Percentiles rank a stretch among this genome's conserved stretches.
These are phyloP conservation scores for Aplodontia rufa DNA, from an alignment of 2,113 vertebrate species.

Conservation along the genomic window DNA sequence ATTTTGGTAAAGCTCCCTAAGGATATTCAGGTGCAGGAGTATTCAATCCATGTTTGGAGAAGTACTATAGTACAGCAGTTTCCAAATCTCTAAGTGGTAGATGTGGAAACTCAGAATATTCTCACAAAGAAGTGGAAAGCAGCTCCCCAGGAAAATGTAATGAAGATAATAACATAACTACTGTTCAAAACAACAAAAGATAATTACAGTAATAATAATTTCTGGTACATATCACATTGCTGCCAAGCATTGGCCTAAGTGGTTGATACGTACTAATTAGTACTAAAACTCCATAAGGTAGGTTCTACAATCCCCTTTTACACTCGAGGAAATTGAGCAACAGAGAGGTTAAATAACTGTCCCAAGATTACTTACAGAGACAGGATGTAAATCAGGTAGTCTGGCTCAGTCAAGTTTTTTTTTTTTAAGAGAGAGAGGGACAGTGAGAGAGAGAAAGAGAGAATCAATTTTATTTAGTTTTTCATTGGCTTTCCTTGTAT, in stretches of 20 bases:
- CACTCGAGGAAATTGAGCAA: neutral
- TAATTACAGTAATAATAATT: neutral
- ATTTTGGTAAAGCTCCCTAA: conserved; percentile 10
- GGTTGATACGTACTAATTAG: neutral
- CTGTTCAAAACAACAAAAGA: conserved; percentile 25
- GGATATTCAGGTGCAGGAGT: neutral
- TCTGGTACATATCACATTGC: neutral
- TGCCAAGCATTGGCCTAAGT: neutral
- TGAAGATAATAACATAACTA: neutral
- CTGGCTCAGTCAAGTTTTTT: too few relatives aligned
- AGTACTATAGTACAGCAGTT: neutral
- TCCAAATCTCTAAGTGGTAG: conserved; percentile 21
- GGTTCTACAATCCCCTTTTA: neutral
- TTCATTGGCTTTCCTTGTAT: too few relatives aligned
- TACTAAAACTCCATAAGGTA: neutral
- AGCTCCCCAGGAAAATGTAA: conserved; percentile 14
- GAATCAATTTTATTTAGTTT: too few relatives aligned
- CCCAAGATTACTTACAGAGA: neutral
- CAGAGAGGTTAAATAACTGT: neutral
- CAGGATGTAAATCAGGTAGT: neutral
- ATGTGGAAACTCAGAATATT: neutral
- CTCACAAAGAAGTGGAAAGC: conserved; percentile 2
- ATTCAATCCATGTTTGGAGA: neutral
- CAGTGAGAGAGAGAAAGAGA: too few relatives aligned
- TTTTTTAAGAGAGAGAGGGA: too few relatives aligned